Conservation (phyloP, 2,888 invertebrate species). For the Baccha elongata region DNA sequence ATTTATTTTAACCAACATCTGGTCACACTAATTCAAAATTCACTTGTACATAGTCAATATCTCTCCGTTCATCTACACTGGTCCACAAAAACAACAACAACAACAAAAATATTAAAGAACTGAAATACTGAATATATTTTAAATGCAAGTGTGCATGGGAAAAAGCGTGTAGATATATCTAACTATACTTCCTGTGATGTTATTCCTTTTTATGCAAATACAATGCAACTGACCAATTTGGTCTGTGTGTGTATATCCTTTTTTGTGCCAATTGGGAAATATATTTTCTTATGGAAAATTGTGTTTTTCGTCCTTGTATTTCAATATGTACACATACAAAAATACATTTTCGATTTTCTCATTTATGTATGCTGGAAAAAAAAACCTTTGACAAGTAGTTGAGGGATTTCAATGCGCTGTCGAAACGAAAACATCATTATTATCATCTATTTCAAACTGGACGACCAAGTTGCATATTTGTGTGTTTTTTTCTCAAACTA, state of each 20-base stretch:
- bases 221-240: constrained; percentile 55
- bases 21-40: constrained; percentile 10
- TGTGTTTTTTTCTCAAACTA: background rate
- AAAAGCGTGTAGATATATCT: constrained; percentile 14
- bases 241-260: constrained; percentile 50
- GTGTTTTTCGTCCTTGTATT: constrained; percentile 3
- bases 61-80: constrained; percentile 13
- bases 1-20: no score
- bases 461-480: constrained; percentile 7
- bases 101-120: constrained; percentile 33
- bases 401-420: constrained; percentile 32
- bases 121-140: constrained; percentile 32
- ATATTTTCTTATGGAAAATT: constrained; percentile 32
- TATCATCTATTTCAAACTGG: constrained; percentile 8
- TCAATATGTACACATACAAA: background rate
- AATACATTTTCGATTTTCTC: constrained; percentile 10
- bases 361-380: background rate
- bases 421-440: constrained; percentile 11
- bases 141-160: constrained; percentile 28
- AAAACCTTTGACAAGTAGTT: constrained; percentile 47
- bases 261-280: constrained; percentile 39
- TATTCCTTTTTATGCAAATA: constrained; percentile 44
- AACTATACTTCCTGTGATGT: constrained; percentile 13
- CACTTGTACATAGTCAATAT: constrained; percentile 10
- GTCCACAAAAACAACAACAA: constrained; percentile 11